phyloP scores from a whole-genome alignment of 2,113 vertebrate species.

The Hypocryptadius cinnamomeus region DNA sequence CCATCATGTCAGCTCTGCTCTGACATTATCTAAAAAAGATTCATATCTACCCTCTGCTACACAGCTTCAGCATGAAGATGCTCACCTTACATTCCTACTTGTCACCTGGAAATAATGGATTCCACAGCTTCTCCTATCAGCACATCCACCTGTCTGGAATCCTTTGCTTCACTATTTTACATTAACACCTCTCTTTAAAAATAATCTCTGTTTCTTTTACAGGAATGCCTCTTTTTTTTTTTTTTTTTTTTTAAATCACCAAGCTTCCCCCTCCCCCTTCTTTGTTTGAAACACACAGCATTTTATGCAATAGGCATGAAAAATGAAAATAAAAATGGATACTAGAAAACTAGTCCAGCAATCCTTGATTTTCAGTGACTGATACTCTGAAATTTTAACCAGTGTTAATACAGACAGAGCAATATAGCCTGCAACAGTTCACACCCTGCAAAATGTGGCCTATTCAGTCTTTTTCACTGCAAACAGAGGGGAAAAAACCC shows the following conservation, averaged over 20 bases:
- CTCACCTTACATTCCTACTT: conserved; percentile 39
- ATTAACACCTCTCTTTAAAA: conserved; percentile 6
- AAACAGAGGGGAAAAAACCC: conserved; percentile 24
- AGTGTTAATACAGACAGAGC: conserved; percentile 21
- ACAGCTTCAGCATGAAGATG: conserved; percentile 4
- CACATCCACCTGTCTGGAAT: conserved; percentile 19
- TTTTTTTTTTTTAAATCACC: background rate
- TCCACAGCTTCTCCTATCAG: conserved; percentile 29
- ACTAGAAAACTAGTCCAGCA: background rate
- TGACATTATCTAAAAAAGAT: background rate
- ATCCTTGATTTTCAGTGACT: conserved; percentile 26
- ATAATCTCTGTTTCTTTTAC: background rate
- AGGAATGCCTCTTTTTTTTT: background rate
- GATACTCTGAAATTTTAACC: conserved; percentile 33
- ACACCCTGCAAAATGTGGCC: conserved; percentile 78
- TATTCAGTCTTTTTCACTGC: conserved; percentile 62
- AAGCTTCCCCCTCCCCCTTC: conserved; percentile 60
- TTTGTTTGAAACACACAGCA: conserved; percentile 70
- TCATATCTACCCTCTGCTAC: background rate
- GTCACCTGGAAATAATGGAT: conserved; percentile 64
- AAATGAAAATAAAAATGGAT: conserved; percentile 49
- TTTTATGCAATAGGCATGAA: conserved; percentile 21
- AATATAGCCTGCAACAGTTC: conserved; percentile 66
- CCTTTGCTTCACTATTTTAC: background rate
- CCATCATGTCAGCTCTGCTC: background rate